Conservation (phyloP, 1,140 invertebrate species). For the Amyelois transitella region DNA sequence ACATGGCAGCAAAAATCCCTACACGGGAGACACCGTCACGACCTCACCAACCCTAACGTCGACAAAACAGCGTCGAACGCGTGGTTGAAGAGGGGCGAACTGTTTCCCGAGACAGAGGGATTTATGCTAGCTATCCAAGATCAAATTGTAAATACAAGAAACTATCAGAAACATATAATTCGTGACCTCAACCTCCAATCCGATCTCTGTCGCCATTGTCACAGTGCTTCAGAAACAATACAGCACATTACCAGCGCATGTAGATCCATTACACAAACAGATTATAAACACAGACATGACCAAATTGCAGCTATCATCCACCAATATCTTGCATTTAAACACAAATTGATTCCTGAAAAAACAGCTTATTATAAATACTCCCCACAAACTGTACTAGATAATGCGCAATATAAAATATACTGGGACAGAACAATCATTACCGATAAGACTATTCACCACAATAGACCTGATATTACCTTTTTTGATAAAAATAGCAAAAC, state of each 20-base stretch:
- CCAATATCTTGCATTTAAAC: neutral
- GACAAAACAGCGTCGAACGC: no score
- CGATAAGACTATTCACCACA: no score
- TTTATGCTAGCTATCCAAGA: constrained; percentile 6
- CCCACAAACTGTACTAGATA: neutral
- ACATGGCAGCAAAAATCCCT: neutral
- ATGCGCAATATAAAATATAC: neutral
- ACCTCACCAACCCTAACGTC: neutral
- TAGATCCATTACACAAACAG: neutral
- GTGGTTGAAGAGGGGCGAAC: constrained; percentile 1
- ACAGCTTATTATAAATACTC: neutral
- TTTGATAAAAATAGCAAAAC: neutral
- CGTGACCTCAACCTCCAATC: neutral
- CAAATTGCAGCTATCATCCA: neutral
- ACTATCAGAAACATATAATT: neutral
- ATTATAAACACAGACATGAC: neutral
- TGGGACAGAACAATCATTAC: neutral
- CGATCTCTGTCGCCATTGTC: neutral
- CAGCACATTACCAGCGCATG: constrained; percentile 3
- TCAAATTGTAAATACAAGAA: no score
- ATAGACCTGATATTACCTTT: no score
- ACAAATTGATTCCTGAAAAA: neutral
- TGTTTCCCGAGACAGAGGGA: no score
- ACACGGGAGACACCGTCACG: neutral
- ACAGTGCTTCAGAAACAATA: neutral